These are phyloP conservation scores for Nysson spinosus DNA, from an alignment of 2,888 invertebrate genomes.

Conservation along the genomic window DNA sequence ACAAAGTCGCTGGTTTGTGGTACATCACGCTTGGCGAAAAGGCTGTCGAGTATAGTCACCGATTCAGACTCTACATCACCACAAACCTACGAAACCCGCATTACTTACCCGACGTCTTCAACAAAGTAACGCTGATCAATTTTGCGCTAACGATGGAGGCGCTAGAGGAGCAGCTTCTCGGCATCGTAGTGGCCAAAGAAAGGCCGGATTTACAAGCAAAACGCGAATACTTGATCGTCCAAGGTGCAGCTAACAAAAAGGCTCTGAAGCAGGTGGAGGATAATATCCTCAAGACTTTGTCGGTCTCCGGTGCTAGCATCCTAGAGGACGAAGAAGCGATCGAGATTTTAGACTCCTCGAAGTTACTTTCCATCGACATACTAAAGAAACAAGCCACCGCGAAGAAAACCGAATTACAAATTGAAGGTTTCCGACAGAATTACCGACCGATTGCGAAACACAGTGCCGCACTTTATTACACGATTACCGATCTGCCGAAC, in stretches of 20 bases:
- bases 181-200: conserved; percentile 82
- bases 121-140: conserved; percentile 82
- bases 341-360: conserved; percentile 81
- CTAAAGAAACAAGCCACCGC: conserved; percentile 80
- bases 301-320: conserved; percentile 81
- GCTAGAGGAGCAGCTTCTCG: conserved; percentile 81
- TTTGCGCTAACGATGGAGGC: conserved; percentile 82
- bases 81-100: conserved; percentile 81
- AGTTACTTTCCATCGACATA: conserved; percentile 80
- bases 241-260: conserved; percentile 80
- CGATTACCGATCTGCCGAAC: conserved; percentile 80
- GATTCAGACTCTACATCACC: conserved; percentile 78
- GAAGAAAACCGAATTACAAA: conserved; percentile 79
- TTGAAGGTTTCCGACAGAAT: conserved; percentile 79
- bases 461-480: conserved; percentile 81
- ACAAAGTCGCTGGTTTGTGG: conserved; percentile 78
- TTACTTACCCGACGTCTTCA: conserved; percentile 80
- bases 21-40: conserved; percentile 79
- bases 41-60: conserved; percentile 78
- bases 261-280: conserved; percentile 82
- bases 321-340: conserved; percentile 84
- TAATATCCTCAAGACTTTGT: conserved; percentile 81
- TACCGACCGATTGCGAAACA: conserved; percentile 81
- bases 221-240: conserved; percentile 80
- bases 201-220: conserved; percentile 82